These are phyloP conservation scores for Oncorhynchus nerka DNA, from an alignment of 2,113 vertebrate species.

Conservation along the genomic window DNA sequence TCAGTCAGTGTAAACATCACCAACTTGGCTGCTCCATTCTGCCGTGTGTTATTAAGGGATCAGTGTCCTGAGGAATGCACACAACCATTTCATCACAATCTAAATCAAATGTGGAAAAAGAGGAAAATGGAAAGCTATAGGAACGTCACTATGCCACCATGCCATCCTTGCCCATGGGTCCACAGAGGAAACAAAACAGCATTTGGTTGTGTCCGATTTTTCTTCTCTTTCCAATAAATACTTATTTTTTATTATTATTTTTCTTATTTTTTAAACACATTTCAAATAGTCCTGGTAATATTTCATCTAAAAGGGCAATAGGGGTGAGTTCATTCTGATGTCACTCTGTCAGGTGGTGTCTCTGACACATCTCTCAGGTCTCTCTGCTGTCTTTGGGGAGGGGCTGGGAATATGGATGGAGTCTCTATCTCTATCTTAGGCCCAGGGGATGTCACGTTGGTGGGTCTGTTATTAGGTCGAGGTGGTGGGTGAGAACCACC, in stretches of 20 bases:
- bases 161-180: no score
- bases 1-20: neutral
- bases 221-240: neutral
- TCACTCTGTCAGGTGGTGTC: neutral
- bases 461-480: neutral
- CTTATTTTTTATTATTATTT: no score
- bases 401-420: no score
- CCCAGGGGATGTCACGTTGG: neutral
- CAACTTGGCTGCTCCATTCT: slow-evolving; percentile 5
- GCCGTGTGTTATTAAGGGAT: slow-evolving; percentile 9
- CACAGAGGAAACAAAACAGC: no score
- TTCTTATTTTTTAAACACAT: slow-evolving; percentile 11
- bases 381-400: neutral
- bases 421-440: neutral
- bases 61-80: slow-evolving; percentile 53
- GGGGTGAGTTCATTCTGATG: no score
- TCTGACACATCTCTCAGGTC: neutral
- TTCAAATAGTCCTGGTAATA: slow-evolving; percentile 23
- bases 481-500: slow-evolving; percentile 24
- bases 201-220: neutral
- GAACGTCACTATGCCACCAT: no score
- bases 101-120: slow-evolving; percentile 23
- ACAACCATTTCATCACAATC: slow-evolving; percentile 13
- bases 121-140: neutral
- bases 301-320: slow-evolving; percentile 14